Evolutionary conservation across 1,140 invertebrate genomes (phyloP), one percentile per base, ranked within the genome.

Genomic region (Parapsyche elsis): DNA sequence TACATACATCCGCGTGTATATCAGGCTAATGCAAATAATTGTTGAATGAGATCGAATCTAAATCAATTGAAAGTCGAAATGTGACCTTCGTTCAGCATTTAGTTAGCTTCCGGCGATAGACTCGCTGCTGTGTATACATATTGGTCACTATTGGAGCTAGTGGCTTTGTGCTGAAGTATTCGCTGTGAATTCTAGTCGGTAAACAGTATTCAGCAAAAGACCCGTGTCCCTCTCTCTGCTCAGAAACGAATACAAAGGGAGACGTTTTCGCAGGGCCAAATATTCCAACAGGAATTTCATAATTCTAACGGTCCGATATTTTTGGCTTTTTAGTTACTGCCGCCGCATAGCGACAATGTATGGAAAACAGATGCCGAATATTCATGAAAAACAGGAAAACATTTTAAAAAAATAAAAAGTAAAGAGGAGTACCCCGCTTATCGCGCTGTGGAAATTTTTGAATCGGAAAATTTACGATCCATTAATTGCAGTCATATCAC

Each of bases 311-410:
- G 64, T 67, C 64, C 64, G 64, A 67, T 67, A 67, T 67, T 67
- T 67, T 67, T 23, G 21, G 64, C 64, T 67, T 67, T 67, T 67
- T 26, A 67, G 64, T 67, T n/a, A 30, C 59, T n/a, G n/a, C n/a
- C n/a, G n/a, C 59, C 16, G 10, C 49, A 19, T 59, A 5, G 59
- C 12, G 59, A 67, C 64, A 67, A 67, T 67, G 64, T 67, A 67
- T 67, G 64, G 64, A 67, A 67, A 67, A 67, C 64, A 67, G 64
- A 67, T 67, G 64, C 64, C 9, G 64, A 67, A 67, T 67, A 67
- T 67, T 67, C 64, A 67, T 67, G 64, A 67, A 67, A 67, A 67
- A 67, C 64, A 30, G 19, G 21, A 67, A 67, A 67, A n/a, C 64
- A 30, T 24, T 12, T 1, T 10, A 67, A 26, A 67, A 16, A 30